These are phyloP conservation scores for Charanyca ferruginea DNA, from an alignment of 2,888 invertebrate genomes.

Conservation along the genomic window DNA sequence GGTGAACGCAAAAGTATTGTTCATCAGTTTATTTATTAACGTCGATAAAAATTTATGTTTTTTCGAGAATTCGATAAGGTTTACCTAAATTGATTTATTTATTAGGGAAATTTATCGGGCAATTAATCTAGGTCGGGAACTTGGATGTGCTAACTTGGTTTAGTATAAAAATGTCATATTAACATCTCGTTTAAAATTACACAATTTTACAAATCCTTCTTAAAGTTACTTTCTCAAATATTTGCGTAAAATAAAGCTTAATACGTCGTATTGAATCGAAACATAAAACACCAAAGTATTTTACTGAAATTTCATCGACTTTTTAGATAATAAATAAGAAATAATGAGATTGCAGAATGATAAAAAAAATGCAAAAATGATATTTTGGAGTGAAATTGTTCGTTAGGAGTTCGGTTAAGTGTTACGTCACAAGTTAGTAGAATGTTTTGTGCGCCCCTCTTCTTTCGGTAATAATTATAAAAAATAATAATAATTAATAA, in stretches of 20 bases:
- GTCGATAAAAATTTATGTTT: conserved; percentile 59
- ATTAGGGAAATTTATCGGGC: conserved; percentile 86
- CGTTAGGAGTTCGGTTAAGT: conserved; percentile 80
- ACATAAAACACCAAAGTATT: conserved; percentile 89
- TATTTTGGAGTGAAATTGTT: conserved; percentile 87
- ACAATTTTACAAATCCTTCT: conserved; percentile 53
- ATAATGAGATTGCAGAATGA: conserved; percentile 70
- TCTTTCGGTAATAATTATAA: conserved; percentile 84
- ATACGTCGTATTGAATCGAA: conserved; percentile 84
- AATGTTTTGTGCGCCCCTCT: conserved; percentile 86
- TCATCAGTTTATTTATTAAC: conserved; percentile 34
- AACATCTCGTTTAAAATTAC: conserved; percentile 49
- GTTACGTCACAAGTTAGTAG: conserved; percentile 81
- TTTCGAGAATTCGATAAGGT: conserved; percentile 56
- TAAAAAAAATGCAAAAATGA: conserved; percentile 75
- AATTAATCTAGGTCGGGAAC: conserved; percentile 72
- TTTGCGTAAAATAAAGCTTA: conserved; percentile 63
- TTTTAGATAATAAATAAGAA: conserved; percentile 90
- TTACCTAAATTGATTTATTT: conserved; percentile 87
- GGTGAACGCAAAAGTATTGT: conserved; percentile 31
- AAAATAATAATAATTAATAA: conserved; percentile 80
- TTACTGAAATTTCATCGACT: conserved; percentile 89
- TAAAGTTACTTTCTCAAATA: conserved; percentile 56
- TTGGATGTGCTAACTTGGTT: conserved; percentile 66
- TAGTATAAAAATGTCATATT: conserved; percentile 36